These are phyloP conservation scores for Dinothrombium tinctorium DNA, from an alignment of 1,140 invertebrate genomes.

Conservation along the genomic window DNA sequence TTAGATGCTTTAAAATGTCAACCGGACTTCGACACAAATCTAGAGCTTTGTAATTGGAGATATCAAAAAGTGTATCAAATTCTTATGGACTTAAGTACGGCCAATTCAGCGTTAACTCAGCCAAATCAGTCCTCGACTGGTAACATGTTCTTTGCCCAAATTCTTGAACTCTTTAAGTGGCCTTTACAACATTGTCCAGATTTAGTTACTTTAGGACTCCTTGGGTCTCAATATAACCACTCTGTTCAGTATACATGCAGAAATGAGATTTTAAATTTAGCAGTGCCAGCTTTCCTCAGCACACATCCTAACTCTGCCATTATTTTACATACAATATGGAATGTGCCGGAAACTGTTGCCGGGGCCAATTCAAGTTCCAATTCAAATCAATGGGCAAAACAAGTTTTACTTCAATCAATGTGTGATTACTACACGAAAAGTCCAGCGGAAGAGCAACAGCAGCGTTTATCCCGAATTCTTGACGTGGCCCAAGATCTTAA, in stretches of 20 bases:
- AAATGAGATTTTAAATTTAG: conserved; percentile 7
- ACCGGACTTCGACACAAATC: conserved; percentile 9
- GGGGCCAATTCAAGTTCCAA: neutral
- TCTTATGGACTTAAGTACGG: conserved; percentile 8
- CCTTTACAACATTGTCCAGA: conserved; percentile 81
- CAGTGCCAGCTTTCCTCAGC: conserved; percentile 61
- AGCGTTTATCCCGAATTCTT: conserved; percentile 68
- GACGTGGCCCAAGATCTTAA: conserved; percentile 95
- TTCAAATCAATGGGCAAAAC: conserved; percentile 6
- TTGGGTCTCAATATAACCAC: conserved; percentile 21
- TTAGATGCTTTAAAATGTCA: conserved; percentile 12
- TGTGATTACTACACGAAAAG: conserved; percentile 74
- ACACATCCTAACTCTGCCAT: conserved; percentile 84
- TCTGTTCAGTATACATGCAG: conserved; percentile 6
- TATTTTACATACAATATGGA: conserved; percentile 84
- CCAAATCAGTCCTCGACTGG: neutral
- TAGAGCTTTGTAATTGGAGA: conserved; percentile 10
- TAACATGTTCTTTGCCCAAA: conserved; percentile 27
- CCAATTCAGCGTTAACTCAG: neutral
- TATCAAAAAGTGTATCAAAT: conserved; percentile 12
- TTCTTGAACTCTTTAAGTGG: conserved; percentile 75
- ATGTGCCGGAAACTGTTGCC: conserved; percentile 17
- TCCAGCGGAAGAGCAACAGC: conserved; percentile 64
- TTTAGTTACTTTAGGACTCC: conserved; percentile 55
- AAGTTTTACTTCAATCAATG: conserved; percentile 47